phyloP scores from a whole-genome alignment of 2,888 invertebrate genomes.

The Tiphia femorata region DNA sequence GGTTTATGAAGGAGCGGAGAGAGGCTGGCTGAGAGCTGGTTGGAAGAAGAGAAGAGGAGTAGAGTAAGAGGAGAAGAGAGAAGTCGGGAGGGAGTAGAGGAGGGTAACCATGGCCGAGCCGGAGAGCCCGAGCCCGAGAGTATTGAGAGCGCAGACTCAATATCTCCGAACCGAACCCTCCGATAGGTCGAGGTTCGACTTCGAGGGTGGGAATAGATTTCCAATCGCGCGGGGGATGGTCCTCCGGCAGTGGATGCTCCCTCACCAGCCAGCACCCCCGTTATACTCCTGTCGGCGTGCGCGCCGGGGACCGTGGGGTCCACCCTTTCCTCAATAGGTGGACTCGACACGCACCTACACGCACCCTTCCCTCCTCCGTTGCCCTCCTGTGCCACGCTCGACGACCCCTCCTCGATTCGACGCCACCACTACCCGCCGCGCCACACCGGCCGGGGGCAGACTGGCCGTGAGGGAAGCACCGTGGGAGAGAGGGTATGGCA shows the following conservation, averaged over 20 bases:
- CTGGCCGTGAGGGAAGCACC: conserved; percentile 21
- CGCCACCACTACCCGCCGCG: conserved; percentile 4
- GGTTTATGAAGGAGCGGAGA: not conserved
- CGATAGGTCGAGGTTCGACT: conserved; percentile 69
- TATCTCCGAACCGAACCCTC: conserved; percentile 68
- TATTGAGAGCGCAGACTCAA: conserved; percentile 66
- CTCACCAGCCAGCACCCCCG: conserved; percentile 37
- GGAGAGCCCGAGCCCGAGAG: not conserved
- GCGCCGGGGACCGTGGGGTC: conserved; percentile 38
- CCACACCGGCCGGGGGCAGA: conserved; percentile 12
- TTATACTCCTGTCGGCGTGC: conserved; percentile 37
- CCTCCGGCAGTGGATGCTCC: conserved; percentile 42
- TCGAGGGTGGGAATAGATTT: conserved; percentile 69
- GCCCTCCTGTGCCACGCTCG: conserved; percentile 19
- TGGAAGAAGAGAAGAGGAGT: not conserved
- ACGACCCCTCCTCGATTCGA: conserved; percentile 28
- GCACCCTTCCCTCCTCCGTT: conserved; percentile 55
- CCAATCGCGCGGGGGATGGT: conserved; percentile 66
- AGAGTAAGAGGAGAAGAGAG: conserved; percentile 31
- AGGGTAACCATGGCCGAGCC: not conserved
- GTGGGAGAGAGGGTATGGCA: conserved; percentile 21
- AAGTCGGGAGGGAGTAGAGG: conserved; percentile 8
- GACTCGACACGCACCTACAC: conserved; percentile 69
- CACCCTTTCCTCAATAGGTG: conserved; percentile 65
- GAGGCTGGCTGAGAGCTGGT: not conserved